A percentile compares a stretch with the other conserved stretches of the same genome.
These are phyloP conservation scores for Notothenia coriiceps DNA, from an alignment of 2,113 vertebrate species.

Conservation along the genomic window DNA sequence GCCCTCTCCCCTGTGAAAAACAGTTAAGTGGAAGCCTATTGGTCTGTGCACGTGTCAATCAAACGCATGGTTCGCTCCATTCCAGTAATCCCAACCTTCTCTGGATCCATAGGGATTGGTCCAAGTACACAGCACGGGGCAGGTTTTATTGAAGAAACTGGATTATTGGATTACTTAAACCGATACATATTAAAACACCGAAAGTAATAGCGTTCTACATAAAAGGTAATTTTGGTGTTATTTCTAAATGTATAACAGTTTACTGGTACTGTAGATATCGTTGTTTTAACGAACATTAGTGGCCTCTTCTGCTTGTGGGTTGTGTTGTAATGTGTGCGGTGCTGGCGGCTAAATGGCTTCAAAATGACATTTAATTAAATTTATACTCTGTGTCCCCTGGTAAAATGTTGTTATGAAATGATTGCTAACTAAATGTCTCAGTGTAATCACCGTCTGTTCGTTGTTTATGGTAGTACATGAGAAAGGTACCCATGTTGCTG, in stretches of 20 bases:
- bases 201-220: neutral
- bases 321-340: neutral
- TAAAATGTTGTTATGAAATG: neutral
- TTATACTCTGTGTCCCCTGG: too few relatives aligned
- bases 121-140: neutral
- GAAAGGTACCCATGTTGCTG: neutral
- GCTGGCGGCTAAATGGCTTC: neutral
- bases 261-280: neutral
- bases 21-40: conserved; percentile 41
- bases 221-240: conserved; percentile 53
- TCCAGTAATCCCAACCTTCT: conserved; percentile 69
- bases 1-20: neutral
- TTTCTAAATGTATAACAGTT: neutral
- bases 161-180: neutral
- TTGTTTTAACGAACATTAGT: conserved; percentile 52
- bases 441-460: neutral
- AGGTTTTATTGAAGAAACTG: neutral
- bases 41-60: conserved; percentile 49
- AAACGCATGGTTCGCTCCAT: conserved; percentile 15
- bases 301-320: conserved; percentile 32
- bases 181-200: neutral
- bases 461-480: neutral
- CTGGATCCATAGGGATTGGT: conserved; percentile 41
- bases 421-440: neutral
- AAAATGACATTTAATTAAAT: neutral